Base-by-base conservation (phyloP, 2,113 vertebrate species). In the Microtus richardsoni region DNA sequence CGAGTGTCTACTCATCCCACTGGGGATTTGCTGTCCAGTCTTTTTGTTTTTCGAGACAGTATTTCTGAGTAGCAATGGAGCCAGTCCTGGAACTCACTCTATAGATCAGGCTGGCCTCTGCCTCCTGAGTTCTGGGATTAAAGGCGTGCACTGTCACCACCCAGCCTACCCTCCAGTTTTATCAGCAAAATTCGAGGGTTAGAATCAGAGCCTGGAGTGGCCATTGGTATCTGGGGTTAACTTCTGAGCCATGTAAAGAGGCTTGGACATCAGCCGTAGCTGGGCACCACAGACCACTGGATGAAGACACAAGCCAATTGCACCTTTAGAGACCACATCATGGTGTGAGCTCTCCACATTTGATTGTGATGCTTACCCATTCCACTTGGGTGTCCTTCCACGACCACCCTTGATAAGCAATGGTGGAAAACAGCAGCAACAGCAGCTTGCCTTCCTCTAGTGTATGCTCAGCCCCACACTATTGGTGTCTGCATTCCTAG, bases 201-300 rank as follows among this genome's bases (percentile, higher is more conserved):
- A n/a, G 52, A 36, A 60, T 12, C 24, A 19, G 9, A 26, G 8
- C n/a, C 28, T 36, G 14, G 70, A 47, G 33, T 39, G 28, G 39
- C 28, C 14, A 13, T 0, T 30, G 3, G 64, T 9, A 0, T 39
- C 47, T 44, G 30, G 16, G 22, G n/a, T 70, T 52, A 22, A 4
- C 33, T 47, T 30, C 49, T 82, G 17, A 78, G 11, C 79, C 60
- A 44, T 58, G n/a, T 13, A 6, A 11, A 36, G 17, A 47, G 58
- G 7, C 28, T 9, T 41, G 52, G 36, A 21, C 22, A 47, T 5
- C 21, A 12, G 12, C 6, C 14, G 11, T n/a, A 33, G 0, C 1
- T 6, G n/a, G 73, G 14, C 14, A 26, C 36, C 30, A n/a, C 13
- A 2, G 60, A n/a, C 44, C n/a, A 28, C 33, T 39, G 21, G n/a